Evolutionary conservation across 2,113 vertebrate species (phyloP), one percentile per base, ranked within the genome.

Genomic region (Pandion haliaetus): DNA sequence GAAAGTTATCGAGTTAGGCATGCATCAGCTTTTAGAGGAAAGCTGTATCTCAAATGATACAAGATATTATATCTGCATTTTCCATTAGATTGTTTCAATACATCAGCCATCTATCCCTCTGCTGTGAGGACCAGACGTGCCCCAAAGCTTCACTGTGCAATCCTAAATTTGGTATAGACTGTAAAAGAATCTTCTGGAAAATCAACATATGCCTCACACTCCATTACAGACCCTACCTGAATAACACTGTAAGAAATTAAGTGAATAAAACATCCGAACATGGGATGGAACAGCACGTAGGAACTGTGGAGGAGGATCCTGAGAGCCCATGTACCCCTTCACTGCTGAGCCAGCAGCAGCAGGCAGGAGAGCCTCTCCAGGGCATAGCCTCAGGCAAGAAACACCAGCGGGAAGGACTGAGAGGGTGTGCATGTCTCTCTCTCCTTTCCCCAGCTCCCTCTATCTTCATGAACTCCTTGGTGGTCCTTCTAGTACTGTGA

Each of bases 21-120:
- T 2, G 10, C 14, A 82, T 10, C 61, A 52, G 19, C 10, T 93
- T 95, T 91, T 45, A 80, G 31, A 71, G 70, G 80, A 77, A 92
- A 93, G 25, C 32, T 74, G 34, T 71, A 94, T 71, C 55, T 94
- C 49, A 72, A 81, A 70, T 1, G 10, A 85, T 36, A 38, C 12
- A 65, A 72, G 59, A 87, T 57, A 70, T 5, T 81, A 3, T 65
- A 79, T 87, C 61, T 87, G 12, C 44, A 79, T 82, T 85, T 96
- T 79, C 73, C n/a, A 49, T 49, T 59, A 54, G 47, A 82, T 92
- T 84, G 78, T 92, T 90, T 82, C 42, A 78, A 28, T 54, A 61
- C 2, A 5, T 36, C 25, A 70, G 14, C 17, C n/a, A 66, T 54
- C 16, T 50, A 40, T 78, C n/a, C 79, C 26, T 83, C 29, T 70